A percentile compares a stretch with the other conserved stretches of the same genome.
These are phyloP conservation scores for Epicauta chinensis DNA, from an alignment of 1,140 invertebrate genomes.

Conservation along the genomic window DNA sequence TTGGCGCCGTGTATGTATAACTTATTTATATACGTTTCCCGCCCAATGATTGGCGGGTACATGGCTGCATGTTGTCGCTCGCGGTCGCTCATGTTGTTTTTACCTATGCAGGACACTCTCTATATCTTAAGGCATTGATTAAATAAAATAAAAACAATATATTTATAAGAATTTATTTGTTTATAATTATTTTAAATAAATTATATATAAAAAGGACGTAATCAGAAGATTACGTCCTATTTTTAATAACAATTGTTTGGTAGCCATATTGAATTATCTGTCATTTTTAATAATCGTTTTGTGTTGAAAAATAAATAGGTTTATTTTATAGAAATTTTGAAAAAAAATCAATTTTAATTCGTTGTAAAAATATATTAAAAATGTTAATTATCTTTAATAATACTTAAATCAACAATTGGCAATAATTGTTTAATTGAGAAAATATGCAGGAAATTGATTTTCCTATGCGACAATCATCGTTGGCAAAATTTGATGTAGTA, in stretches of 20 bases:
- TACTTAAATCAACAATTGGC: conserved; percentile 3
- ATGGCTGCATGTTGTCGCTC: too few relatives aligned
- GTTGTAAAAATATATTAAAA: background rate
- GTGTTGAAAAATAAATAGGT: conserved; percentile 16
- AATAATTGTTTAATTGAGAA: conserved; percentile 16
- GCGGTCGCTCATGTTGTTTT: too few relatives aligned
- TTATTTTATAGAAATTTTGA: conserved; percentile 4
- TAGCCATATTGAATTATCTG: background rate
- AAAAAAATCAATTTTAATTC: too few relatives aligned
- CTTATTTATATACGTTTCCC: too few relatives aligned
- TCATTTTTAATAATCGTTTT: background rate
- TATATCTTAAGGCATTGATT: too few relatives aligned
- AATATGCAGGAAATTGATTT: conserved; percentile 17
- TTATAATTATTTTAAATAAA: too few relatives aligned
- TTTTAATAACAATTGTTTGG: background rate
- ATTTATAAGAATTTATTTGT: too few relatives aligned
- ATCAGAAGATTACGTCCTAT: background rate
- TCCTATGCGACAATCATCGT: conserved; percentile 11
- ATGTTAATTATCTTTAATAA: conserved; percentile 3
- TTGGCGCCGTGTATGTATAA: too few relatives aligned
- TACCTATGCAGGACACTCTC: too few relatives aligned
- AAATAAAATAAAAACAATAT: too few relatives aligned
- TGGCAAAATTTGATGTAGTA: conserved; percentile 9
- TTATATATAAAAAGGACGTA: background rate
- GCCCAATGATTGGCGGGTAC: too few relatives aligned